These are phyloP conservation scores for Stegana nigrithorax DNA, from an alignment of 2,888 invertebrate species.

Conservation along the genomic window DNA sequence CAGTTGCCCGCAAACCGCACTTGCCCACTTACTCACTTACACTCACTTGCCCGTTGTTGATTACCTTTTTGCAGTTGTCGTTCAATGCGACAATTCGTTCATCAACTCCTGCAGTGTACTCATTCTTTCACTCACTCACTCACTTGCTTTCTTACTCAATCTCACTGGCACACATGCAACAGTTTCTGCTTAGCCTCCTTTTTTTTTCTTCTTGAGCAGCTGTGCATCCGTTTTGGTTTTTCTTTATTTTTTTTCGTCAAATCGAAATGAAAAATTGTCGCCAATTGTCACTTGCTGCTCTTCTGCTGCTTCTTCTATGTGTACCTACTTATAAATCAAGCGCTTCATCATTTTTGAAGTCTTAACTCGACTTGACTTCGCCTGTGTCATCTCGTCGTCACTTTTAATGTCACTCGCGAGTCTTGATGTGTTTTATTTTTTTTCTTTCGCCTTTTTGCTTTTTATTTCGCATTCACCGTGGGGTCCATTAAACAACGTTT, in stretches of 20 bases:
- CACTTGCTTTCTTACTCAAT: too few relatives aligned
- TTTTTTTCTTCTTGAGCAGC: constrained; percentile 19
- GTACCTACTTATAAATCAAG: constrained; percentile 45
- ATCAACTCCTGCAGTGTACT: not conserved
- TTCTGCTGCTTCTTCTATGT: not conserved
- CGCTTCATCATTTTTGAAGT: constrained; percentile 37
- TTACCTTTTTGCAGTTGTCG: too few relatives aligned
- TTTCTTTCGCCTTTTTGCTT: too few relatives aligned
- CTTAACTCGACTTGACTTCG: too few relatives aligned
- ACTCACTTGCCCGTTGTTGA: too few relatives aligned
- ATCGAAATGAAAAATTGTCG: constrained; percentile 50
- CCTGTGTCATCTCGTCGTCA: not conserved
- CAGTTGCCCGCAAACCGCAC: not conserved
- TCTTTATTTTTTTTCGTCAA: too few relatives aligned
- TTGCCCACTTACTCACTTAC: not conserved
- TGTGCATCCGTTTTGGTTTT: too few relatives aligned
- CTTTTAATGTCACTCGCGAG: not conserved
- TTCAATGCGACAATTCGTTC: constrained; percentile 8
- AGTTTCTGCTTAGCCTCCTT: not conserved
- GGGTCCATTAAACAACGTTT: too few relatives aligned
- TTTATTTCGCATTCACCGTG: too few relatives aligned
- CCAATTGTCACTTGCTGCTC: constrained; percentile 43
- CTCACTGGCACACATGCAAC: not conserved
- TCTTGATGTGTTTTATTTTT: too few relatives aligned
- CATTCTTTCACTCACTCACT: not conserved